A percentile compares a stretch with the other conserved stretches of the same genome.
Evolutionary conservation across 2,113 vertebrate genomes (phyloP).

Genomic region (Natator depressus): DNA sequence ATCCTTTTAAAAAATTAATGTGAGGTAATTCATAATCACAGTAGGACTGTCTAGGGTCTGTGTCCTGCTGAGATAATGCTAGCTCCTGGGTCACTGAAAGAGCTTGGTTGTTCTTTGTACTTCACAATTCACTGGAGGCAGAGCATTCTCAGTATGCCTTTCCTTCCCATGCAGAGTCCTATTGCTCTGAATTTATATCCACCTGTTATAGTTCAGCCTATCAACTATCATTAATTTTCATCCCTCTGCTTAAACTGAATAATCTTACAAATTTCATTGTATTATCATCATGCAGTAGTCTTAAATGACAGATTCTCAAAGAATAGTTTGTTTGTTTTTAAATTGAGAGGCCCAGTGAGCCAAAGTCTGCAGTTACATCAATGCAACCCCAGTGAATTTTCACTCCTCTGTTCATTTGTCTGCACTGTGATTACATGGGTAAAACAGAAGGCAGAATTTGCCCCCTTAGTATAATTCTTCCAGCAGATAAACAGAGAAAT

Average conservation of each 20-base stretch:
- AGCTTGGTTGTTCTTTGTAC: slow-evolving; percentile 42
- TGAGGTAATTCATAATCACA: neutral
- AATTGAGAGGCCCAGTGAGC: neutral
- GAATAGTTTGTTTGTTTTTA: neutral
- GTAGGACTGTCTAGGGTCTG: neutral
- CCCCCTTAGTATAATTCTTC: neutral
- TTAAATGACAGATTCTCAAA: neutral
- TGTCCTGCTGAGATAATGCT: slow-evolving; percentile 53
- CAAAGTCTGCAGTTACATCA: neutral
- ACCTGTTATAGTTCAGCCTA: neutral
- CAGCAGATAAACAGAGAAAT: neutral
- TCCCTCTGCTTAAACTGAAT: neutral
- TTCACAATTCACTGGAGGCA: slow-evolving; percentile 32
- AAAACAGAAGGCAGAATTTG: neutral
- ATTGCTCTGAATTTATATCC: slow-evolving; percentile 36
- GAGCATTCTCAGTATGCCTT: neutral
- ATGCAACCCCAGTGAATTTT: neutral
- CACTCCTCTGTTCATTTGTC: neutral
- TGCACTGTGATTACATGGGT: neutral
- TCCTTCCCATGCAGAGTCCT: neutral
- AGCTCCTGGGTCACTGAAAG: slow-evolving; percentile 7
- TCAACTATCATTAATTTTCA: slow-evolving; percentile 30
- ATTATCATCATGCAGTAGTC: neutral
- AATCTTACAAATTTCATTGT: slow-evolving; percentile 20
- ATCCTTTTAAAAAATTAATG: slow-evolving; percentile 57